Percentiles rank a stretch among this genome's conserved stretches.
phyloP scores from a whole-genome alignment of 2,113 vertebrate genomes.

The Salvelinus alpinus region DNA sequence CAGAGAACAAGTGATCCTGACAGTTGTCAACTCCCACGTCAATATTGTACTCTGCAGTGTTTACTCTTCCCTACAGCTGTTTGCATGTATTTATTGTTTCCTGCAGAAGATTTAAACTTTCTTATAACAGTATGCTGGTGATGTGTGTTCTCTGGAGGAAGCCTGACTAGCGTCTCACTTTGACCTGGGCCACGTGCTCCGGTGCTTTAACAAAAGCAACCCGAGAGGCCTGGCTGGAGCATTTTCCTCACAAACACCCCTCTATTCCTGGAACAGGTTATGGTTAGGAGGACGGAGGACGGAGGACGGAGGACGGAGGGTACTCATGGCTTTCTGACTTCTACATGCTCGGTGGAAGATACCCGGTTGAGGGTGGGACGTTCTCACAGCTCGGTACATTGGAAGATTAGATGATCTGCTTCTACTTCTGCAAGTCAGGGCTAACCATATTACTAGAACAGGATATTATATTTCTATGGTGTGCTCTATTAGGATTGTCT shows the following conservation, averaged over 20 bases:
- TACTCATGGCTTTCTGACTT: background rate
- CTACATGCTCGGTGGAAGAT: slow-evolving; percentile 32
- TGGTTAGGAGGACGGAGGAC: background rate
- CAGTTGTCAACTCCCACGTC: slow-evolving; percentile 49
- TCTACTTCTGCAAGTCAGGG: slow-evolving; percentile 1
- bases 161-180: background rate
- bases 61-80: no score
- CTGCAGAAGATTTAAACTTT: no score
- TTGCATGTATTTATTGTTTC: no score
- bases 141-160: background rate
- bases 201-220: slow-evolving; percentile 44
- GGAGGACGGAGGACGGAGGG: background rate
- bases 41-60: slow-evolving; percentile 12
- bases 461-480: no score
- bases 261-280: slow-evolving; percentile 30
- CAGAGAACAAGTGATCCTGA: slow-evolving; percentile 32
- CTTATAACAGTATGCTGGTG: no score
- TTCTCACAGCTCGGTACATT: slow-evolving; percentile 9
- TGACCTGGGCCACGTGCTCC: no score
- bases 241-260: slow-evolving; percentile 18
- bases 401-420: slow-evolving; percentile 9
- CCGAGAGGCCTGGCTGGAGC: slow-evolving; percentile 13
- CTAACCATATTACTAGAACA: background rate
- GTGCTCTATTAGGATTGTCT: no score
- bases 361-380: background rate